phyloP scores from a whole-genome alignment of 2,888 invertebrate species.

The Enoplolaimus lenunculus region DNA sequence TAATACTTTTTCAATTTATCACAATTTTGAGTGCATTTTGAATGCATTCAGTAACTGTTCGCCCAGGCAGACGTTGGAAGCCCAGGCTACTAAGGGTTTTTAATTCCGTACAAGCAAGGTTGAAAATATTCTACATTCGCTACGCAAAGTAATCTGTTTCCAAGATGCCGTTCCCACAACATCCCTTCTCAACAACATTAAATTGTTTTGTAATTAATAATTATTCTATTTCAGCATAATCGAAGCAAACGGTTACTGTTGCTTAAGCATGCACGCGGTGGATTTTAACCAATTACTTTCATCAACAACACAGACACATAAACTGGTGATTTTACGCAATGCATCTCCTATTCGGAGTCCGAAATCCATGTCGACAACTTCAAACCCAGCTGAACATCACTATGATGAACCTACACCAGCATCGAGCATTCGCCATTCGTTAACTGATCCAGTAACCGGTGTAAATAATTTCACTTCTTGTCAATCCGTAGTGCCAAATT shows the following conservation, averaged over 20 bases:
- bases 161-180: too few relatives aligned
- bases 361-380: neutral
- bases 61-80: too few relatives aligned
- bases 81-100: too few relatives aligned
- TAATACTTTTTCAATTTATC: too few relatives aligned
- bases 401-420: too few relatives aligned
- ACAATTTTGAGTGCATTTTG: too few relatives aligned
- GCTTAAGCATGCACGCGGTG: neutral
- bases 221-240: neutral
- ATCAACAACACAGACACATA: neutral
- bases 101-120: too few relatives aligned
- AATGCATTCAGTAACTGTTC: too few relatives aligned
- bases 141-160: too few relatives aligned
- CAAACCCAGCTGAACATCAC: neutral
- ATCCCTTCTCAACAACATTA: too few relatives aligned
- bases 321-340: neutral
- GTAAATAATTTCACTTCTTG: neutral
- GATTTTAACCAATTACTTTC: neutral
- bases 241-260: neutral
- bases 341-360: neutral
- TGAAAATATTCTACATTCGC: neutral
- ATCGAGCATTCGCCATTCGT: neutral
- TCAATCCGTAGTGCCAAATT: neutral
- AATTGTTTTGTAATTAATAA: too few relatives aligned
- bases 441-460: neutral